Evolutionary conservation across 2,888 invertebrate genomes (phyloP), one percentile per base, ranked within the genome.

Genomic region (Plagodis dolabraria): DNA sequence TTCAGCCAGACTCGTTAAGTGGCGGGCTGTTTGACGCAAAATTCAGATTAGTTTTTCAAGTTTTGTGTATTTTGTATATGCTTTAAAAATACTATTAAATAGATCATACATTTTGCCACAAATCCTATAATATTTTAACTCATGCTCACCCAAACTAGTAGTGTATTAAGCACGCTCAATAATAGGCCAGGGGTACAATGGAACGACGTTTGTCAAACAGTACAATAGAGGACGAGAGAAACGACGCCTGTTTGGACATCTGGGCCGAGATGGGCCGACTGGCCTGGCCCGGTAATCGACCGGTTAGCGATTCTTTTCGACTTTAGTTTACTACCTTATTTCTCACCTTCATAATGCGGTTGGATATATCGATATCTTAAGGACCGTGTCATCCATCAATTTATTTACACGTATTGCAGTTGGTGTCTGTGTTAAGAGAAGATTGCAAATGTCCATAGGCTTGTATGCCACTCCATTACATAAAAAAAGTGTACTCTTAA

Each of bases 161-260:
- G 88, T 87, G 80, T 84, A 90, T 89, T 87, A 86, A 87, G 81
- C 78, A 78, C 82, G 82, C 82, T 83, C 82, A 82, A 89, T 89
- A 89, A 88, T 84, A 77, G 85, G 73, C 74, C 65, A 67, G 71
- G 60, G 68, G 64, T 40, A 91, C 89, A 92, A 91, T 86, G 69
- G 89, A 60, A 10, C 69, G 67, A 70, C 86, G 86, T 86, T 87
- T 84, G 82, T 86, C 87, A 82, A 71, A 60, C 67, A 51, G 71
- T 75, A 89, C 88, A 91, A 89, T 80, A 74, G 78, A 56, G 72
- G 67, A 72, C 40, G 70, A 79, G 75, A 79, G 76, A 70, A 71
- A 68, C 87, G 76, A 35, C 85, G 54, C 55, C 42, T 88, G 86
- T 89, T 87, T 87, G 81, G 89, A 89, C 92, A 92, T 92, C 89